Evolutionary conservation across 2,113 vertebrate genomes (phyloP).

Genomic region (Regulus satrapa): DNA sequence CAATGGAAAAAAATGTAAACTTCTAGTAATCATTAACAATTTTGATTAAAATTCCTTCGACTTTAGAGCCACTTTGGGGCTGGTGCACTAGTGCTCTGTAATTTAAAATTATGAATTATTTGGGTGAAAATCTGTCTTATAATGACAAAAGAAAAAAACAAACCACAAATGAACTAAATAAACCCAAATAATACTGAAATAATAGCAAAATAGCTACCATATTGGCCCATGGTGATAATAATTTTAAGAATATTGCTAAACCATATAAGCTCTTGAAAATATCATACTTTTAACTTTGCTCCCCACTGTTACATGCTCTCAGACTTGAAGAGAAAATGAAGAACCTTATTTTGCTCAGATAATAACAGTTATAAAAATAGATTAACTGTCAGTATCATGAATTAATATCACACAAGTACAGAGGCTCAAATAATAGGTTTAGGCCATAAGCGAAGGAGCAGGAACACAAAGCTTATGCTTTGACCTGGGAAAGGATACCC

Average conservation of each 20-base stretch:
- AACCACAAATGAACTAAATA: neutral
- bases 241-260: neutral
- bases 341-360: conserved; percentile 18
- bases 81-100: neutral
- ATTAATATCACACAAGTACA: neutral
- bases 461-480: neutral
- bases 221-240: neutral
- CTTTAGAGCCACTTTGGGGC: neutral
- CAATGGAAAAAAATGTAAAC: neutral
- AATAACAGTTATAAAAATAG: conserved; percentile 44
- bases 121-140: neutral
- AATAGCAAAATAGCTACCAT: neutral
- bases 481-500: neutral
- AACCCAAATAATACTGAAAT: neutral
- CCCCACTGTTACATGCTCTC: neutral
- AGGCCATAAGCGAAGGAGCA: neutral
- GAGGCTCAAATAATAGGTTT: neutral
- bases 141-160: neutral
- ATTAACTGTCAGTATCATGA: conserved; percentile 38
- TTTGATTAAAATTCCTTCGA: neutral
- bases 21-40: neutral
- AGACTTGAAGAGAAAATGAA: conserved; percentile 27
- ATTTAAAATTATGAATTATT: neutral
- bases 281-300: neutral
- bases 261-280: neutral